These are phyloP conservation scores for Germaria angustata DNA, from an alignment of 2,888 invertebrate species.

Conservation along the genomic window DNA sequence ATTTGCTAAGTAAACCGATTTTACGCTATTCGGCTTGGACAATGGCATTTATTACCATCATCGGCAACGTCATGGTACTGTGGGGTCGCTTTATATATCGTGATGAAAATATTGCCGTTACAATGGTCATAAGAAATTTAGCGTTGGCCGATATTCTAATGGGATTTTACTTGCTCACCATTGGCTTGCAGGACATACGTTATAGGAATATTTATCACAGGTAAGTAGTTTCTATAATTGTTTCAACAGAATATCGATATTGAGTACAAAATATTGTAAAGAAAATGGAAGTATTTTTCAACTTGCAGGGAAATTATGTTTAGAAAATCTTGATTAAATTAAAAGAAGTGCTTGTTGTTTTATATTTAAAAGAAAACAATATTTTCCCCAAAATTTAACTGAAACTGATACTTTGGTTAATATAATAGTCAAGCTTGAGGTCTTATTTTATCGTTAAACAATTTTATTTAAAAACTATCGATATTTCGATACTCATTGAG, in stretches of 20 bases:
- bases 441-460: too few species aligned
- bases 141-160: conserved; percentile 85
- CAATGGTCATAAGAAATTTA: conserved; percentile 84
- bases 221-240: conserved; percentile 60
- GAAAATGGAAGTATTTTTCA: too few species aligned
- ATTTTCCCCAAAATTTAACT: background rate
- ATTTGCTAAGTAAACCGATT: conserved; percentile 82
- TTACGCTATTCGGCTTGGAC: conserved; percentile 84
- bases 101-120: conserved; percentile 84
- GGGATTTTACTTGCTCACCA: conserved; percentile 84
- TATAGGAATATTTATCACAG: conserved; percentile 83
- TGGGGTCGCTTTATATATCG: conserved; percentile 83
- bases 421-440: too few species aligned
- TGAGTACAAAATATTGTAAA: too few species aligned
- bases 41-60: conserved; percentile 82
- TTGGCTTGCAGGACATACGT: conserved; percentile 83
- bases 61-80: conserved; percentile 84
- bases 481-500: too few species aligned
- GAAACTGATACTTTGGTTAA: too few species aligned
- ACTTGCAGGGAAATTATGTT: too few species aligned
- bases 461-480: too few species aligned
- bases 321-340: too few species aligned
- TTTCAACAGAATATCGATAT: too few species aligned
- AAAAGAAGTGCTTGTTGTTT: too few species aligned
- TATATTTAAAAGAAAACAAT: background rate